Conservation (phyloP, 2,113 vertebrate species). For the Vulpes vulpes region DNA sequence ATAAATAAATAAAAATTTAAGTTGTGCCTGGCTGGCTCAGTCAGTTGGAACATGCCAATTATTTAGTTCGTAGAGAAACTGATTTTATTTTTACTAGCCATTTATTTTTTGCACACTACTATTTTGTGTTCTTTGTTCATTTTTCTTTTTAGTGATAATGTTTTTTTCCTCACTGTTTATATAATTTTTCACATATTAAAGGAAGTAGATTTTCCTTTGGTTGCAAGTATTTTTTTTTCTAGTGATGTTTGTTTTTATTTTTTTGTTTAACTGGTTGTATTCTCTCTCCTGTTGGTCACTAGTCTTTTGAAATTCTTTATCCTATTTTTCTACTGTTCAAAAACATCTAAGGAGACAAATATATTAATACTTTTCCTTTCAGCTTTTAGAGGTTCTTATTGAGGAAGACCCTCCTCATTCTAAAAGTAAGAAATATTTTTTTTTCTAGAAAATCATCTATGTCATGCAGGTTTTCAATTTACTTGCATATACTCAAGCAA, state of each 20-base stretch:
- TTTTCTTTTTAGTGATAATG: constrained; percentile 4
- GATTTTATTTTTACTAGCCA: constrained; percentile 23
- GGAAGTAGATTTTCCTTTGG: not conserved
- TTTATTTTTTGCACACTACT: not conserved
- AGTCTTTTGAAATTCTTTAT: not conserved
- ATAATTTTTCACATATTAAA: constrained; percentile 1
- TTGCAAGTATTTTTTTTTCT: not conserved
- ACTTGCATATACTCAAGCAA: not conserved
- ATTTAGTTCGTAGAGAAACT: not conserved
- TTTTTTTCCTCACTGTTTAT: not conserved
- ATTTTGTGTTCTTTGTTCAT: not conserved
- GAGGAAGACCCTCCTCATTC: not conserved
- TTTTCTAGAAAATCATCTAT: not conserved
- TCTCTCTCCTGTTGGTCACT: not conserved
- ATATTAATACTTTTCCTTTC: not conserved
- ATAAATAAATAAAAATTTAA: not conserved
- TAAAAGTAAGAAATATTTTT: not conserved
- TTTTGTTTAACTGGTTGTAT: not conserved
- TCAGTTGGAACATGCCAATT: not conserved
- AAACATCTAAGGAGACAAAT: not conserved
- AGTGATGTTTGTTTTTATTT: not conserved
- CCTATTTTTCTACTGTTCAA: not conserved
- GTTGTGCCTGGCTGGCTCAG: not conserved
- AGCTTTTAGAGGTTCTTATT: not conserved
- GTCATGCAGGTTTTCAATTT: not conserved